These are phyloP conservation scores for Emberiza fucata DNA, from an alignment of 2,113 vertebrate species.

Conservation along the genomic window DNA sequence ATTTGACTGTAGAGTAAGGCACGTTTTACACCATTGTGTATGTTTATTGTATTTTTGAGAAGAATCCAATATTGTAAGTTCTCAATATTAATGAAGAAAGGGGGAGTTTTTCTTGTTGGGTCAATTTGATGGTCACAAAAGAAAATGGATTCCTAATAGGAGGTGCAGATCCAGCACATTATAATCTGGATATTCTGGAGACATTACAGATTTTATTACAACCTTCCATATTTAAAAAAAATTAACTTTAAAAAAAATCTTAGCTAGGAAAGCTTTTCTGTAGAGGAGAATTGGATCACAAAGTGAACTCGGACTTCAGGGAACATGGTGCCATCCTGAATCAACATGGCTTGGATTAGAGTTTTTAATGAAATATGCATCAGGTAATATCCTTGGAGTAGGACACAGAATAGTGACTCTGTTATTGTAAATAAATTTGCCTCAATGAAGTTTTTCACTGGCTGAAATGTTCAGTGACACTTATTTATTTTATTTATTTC, in stretches of 20 bases:
- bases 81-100: background rate
- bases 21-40: rapidly evolving
- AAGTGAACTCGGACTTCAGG: background rate
- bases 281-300: background rate
- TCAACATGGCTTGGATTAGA: background rate
- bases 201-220: background rate
- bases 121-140: background rate
- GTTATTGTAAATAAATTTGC: background rate
- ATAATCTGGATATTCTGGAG: background rate
- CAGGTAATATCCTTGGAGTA: background rate
- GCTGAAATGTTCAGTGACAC: background rate
- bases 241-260: background rate
- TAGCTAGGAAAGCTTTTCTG: background rate
- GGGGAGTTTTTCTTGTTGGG: background rate
- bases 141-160: background rate
- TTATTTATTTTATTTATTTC: background rate
- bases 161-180: background rate
- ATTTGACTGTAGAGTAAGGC: background rate
- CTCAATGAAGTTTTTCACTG: background rate
- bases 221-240: background rate
- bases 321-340: background rate
- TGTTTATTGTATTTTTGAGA: background rate
- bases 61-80: background rate
- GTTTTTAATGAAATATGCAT: background rate
- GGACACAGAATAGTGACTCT: background rate